phyloP scores from a whole-genome alignment of 2,888 invertebrate genomes.

The Phortica okadai region DNA sequence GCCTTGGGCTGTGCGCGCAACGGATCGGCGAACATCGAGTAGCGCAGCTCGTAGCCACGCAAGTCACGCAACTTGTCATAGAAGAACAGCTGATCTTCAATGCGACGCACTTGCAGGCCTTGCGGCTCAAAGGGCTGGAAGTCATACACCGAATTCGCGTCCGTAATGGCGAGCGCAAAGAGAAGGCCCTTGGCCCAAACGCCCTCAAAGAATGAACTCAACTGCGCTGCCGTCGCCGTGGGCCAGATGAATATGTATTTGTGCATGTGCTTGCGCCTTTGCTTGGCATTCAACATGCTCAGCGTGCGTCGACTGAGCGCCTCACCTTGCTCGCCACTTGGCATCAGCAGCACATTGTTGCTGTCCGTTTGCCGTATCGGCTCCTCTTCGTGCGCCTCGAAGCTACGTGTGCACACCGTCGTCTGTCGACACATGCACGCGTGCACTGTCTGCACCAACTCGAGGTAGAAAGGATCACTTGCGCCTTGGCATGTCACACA shows the following conservation, averaged over 20 bases:
- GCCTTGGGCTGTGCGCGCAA: constrained; percentile 59
- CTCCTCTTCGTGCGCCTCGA: constrained; percentile 53
- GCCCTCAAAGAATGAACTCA: constrained; percentile 53
- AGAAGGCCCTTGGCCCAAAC: constrained; percentile 64
- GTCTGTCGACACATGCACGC: not conserved
- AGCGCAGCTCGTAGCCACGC: constrained; percentile 57
- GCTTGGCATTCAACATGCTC: constrained; percentile 59
- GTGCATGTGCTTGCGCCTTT: constrained; percentile 60
- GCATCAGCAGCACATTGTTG: constrained; percentile 60
- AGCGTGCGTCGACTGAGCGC: constrained; percentile 51
- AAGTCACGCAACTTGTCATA: constrained; percentile 66
- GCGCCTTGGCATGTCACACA: constrained; percentile 51
- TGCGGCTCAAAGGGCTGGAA: constrained; percentile 64
- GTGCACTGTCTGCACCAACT: constrained; percentile 42
- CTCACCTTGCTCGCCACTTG: constrained; percentile 43
- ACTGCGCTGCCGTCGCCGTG: constrained; percentile 30
- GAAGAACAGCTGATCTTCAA: constrained; percentile 37
- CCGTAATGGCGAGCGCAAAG: constrained; percentile 58
- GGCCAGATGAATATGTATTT: constrained; percentile 69
- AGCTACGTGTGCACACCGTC: constrained; percentile 46
- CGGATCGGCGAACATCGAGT: constrained; percentile 66
- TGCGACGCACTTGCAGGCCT: constrained; percentile 52
- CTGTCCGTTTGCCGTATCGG: constrained; percentile 58
- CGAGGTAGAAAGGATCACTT: not conserved
- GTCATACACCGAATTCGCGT: constrained; percentile 50